Percentiles rank a stretch among this genome's conserved stretches.
Evolutionary conservation across 2,797 vertebrate genomes (phyloP).

Genomic region (Delichon dasypus): DNA sequence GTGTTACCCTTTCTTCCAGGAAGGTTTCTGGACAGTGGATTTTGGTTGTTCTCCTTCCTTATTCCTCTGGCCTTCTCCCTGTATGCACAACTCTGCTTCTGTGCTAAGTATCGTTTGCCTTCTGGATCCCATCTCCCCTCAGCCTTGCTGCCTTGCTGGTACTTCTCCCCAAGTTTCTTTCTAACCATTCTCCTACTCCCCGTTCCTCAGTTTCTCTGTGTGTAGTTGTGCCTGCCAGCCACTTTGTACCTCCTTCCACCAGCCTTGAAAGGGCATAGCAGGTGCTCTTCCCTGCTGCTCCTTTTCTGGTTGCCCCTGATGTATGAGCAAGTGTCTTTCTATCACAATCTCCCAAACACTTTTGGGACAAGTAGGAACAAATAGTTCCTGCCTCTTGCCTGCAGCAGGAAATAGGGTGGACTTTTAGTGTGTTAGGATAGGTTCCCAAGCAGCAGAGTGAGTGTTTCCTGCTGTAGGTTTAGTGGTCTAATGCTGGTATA

Average conservation of each 20-base stretch:
- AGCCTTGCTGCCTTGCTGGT: neutral
- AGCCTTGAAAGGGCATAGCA: neutral
- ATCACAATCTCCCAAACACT: neutral
- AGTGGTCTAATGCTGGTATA: neutral
- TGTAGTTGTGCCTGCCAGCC: neutral
- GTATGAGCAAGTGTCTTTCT: neutral
- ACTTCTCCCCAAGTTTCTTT: neutral
- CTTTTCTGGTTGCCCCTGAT: neutral
- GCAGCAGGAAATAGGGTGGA: neutral
- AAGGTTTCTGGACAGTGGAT: neutral
- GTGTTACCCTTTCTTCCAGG: neutral
- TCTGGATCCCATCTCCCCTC: neutral
- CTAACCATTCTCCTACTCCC: neutral
- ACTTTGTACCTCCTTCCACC: neutral
- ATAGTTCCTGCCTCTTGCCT: neutral
- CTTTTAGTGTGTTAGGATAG: neutral
- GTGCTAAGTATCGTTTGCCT: neutral
- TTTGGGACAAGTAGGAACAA: neutral
- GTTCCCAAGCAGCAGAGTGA: neutral
- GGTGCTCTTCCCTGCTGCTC: neutral
- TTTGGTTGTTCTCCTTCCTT: neutral
- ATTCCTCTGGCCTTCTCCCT: neutral
- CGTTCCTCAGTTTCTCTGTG: fast-evolving
- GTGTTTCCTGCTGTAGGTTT: neutral
- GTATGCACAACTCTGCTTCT: neutral